phyloP scores from a whole-genome alignment of 2,113 vertebrate species.

The Meles meles region DNA sequence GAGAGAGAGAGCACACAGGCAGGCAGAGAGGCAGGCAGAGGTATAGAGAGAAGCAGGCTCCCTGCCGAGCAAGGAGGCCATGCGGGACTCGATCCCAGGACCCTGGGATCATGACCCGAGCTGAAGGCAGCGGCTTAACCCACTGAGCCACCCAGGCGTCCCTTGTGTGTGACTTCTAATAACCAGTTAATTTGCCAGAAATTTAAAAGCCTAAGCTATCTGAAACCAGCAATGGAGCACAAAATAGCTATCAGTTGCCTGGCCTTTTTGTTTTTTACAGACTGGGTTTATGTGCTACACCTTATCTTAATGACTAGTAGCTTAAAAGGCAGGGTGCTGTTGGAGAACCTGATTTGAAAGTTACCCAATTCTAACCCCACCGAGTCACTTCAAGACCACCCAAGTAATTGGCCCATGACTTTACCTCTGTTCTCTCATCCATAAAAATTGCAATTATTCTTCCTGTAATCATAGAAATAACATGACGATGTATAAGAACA shows the following conservation, averaged over 20 bases:
- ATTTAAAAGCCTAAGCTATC: background rate
- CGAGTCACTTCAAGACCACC: background rate
- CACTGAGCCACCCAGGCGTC: too few species aligned
- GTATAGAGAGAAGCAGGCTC: too few species aligned
- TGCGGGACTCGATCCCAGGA: too few species aligned
- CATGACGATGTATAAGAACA: background rate
- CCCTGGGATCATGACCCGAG: too few species aligned
- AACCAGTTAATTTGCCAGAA: conserved; percentile 24
- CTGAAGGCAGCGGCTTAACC: too few species aligned
- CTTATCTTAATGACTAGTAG: background rate
- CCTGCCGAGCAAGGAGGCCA: too few species aligned
- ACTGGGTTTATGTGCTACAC: background rate
- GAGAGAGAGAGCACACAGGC: too few species aligned
- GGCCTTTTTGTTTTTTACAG: background rate
- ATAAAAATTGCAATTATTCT: background rate
- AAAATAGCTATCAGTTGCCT: background rate
- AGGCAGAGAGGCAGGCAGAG: too few species aligned
- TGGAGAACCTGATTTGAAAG: background rate
- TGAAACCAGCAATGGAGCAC: conserved; percentile 37
- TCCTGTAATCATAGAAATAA: conserved; percentile 23
- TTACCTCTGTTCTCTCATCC: background rate
- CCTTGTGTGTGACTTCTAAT: background rate
- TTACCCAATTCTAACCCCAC: background rate
- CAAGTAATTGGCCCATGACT: background rate
- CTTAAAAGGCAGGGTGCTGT: background rate